A percentile compares a stretch with the other conserved stretches of the same genome.
Evolutionary conservation across 2,888 invertebrate species (phyloP).

Genomic region (Sinodicranocentrus sp.): DNA sequence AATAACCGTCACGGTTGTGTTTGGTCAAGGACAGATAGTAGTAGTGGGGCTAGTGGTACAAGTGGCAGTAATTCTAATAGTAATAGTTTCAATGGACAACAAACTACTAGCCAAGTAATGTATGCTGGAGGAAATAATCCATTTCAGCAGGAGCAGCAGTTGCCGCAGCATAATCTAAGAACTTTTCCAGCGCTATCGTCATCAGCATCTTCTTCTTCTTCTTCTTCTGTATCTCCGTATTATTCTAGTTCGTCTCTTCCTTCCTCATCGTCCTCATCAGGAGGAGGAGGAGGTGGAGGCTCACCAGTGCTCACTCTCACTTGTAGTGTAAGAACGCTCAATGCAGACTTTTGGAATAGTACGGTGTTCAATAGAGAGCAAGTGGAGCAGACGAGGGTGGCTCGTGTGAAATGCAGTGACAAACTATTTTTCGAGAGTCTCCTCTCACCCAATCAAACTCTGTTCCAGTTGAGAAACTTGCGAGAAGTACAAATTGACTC

Average conservation of each 20-base stretch:
- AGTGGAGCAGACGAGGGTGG: constrained; percentile 74
- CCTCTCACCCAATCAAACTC: constrained; percentile 82
- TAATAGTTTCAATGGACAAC: constrained; percentile 41
- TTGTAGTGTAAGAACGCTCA: constrained; percentile 72
- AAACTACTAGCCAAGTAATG: constrained; percentile 12
- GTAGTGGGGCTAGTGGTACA: not conserved
- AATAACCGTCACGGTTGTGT: constrained; percentile 69
- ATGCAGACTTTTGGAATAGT: constrained; percentile 72
- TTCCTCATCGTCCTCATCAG: constrained; percentile 29
- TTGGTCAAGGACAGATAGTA: constrained; percentile 71
- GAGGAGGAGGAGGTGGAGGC: constrained; percentile 19
- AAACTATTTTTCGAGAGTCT: constrained; percentile 89
- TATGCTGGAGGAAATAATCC: constrained; percentile 52
- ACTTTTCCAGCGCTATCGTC: constrained; percentile 48
- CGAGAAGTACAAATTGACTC: constrained; percentile 77
- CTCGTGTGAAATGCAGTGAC: constrained; percentile 88
- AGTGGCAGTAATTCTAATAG: constrained; percentile 13
- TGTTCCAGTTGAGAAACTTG: constrained; percentile 77
- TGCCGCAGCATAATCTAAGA: constrained; percentile 31
- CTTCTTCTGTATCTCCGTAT: constrained; percentile 32
- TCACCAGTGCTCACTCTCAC: constrained; percentile 41
- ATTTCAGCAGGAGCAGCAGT: constrained; percentile 47
- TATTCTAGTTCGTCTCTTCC: constrained; percentile 31
- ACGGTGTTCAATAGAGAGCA: constrained; percentile 70
- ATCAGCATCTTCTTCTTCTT: constrained; percentile 20